Evolutionary conservation across 2,113 vertebrate genomes (phyloP).

Genomic region (Tragelaphus scriptus): DNA sequence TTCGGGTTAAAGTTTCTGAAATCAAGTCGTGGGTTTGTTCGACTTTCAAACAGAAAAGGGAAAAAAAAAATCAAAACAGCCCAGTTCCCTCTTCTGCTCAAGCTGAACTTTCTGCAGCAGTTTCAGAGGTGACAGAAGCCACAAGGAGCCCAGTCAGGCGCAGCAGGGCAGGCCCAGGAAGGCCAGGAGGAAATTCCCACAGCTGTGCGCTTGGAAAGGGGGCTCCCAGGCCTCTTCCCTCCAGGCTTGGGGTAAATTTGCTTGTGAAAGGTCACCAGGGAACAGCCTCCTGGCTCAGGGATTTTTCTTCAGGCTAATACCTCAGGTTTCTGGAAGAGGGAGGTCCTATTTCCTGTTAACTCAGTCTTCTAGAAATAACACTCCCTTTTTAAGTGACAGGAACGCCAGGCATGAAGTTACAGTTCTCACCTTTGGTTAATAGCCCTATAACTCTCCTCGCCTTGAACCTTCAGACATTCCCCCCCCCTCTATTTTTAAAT

Average conservation of each 20-base stretch:
- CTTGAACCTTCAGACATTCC: background rate
- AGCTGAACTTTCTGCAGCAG: constrained; percentile 57
- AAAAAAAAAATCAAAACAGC: constrained; percentile 34
- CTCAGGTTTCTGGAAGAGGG: constrained; percentile 18
- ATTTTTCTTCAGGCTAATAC: constrained; percentile 69
- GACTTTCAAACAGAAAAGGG: constrained; percentile 8
- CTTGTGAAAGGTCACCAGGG: constrained; percentile 58
- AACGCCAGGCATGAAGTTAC: background rate
- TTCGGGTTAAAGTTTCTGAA: constrained; percentile 42
- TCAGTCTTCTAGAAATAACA: background rate
- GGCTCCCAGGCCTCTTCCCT: constrained; percentile 51
- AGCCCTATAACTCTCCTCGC: background rate
- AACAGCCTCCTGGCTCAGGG: constrained; percentile 58
- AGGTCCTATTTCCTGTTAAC: background rate
- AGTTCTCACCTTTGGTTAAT: background rate
- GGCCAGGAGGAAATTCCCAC: constrained; percentile 72
- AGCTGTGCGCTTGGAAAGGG: constrained; percentile 51
- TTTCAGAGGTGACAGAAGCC: constrained; percentile 68
- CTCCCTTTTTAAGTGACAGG: background rate
- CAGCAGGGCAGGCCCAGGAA: background rate
- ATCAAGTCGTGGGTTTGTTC: background rate
- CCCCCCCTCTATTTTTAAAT: background rate
- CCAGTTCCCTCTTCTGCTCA: constrained; percentile 62
- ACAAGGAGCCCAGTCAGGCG: constrained; percentile 51
- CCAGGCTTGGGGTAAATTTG: constrained; percentile 69